Evolutionary conservation across 2,113 vertebrate species (phyloP), one percentile per base, ranked within the genome.

Genomic region (Eupsittula cactorum): DNA sequence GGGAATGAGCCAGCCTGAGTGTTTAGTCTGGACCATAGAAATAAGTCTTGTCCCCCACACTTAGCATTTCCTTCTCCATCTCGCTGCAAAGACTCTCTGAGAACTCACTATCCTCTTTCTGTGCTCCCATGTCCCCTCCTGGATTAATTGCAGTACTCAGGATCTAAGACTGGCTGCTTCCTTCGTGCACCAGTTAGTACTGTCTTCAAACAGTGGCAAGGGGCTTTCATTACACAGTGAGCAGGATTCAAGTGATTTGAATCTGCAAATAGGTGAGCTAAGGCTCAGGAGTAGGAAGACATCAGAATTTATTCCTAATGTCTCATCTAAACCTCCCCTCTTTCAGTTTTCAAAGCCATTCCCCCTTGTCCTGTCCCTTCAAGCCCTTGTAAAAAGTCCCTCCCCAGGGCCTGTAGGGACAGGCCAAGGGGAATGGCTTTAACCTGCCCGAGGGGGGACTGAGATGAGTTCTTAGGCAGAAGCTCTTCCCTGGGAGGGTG

Each of bases 401-500:
- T 59, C 33, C 57, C 57, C 33, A 59, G 33, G 57, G 33, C 33
- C 21, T 59, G 21, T 10, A 59, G 4, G 57, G 33, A 35, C 13
- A 35, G 33, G 33, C 9, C 55, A 59, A 59, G 55, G 33, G 55
- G 55, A 59, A n/a, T n/a, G 20, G 55, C 55, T 59, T 59, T 6
- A 59, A 59, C 33, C 55, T 59, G 20, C 33, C 33, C 1, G 6
- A 59, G 20, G 55, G 55, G 55, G 1, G 20, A 59, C 0, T 13
- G 55, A 59, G 55, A 21, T 57, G 55, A 57, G 55, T 1, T 57
- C 55, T 57, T 6, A 13, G 31, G 55, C 55, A n/a, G 31, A 57
- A 57, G 31, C 7, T 55, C 11, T 55, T 55, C 29, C 29, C 52
- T 53, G 28, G 1, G 28, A 53, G 28, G 52, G 28, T 53, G 52